A percentile compares a stretch with the other conserved stretches of the same genome.
Evolutionary conservation across 1,140 invertebrate genomes (phyloP).

Genomic region (Pogonomyrmex barbatus): DNA sequence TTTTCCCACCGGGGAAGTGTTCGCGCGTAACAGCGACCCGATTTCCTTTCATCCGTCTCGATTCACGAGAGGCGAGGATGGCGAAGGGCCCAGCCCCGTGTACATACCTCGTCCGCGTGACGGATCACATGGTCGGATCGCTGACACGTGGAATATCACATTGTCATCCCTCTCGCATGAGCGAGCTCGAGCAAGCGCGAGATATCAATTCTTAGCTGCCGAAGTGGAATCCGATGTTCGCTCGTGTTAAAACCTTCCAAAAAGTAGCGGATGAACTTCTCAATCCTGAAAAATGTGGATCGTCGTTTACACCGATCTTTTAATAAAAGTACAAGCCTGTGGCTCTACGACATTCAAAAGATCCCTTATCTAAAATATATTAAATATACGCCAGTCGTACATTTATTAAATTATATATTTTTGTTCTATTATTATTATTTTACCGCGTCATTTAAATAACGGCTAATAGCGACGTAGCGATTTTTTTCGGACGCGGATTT

Average conservation of each 20-base stretch:
- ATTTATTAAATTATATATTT: too few species aligned
- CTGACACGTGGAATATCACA: constrained; percentile 56
- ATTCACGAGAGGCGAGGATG: constrained; percentile 45
- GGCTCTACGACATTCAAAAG: neutral
- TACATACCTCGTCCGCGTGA: constrained; percentile 40
- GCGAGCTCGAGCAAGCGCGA: constrained; percentile 10
- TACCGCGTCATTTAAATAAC: neutral
- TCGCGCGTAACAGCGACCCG: constrained; percentile 62
- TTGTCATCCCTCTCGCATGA: constrained; percentile 12
- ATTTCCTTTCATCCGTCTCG: constrained; percentile 70
- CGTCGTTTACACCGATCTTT: neutral
- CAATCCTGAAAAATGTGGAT: neutral
- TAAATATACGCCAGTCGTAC: too few species aligned
- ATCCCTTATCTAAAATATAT: too few species aligned
- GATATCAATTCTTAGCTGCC: constrained; percentile 47
- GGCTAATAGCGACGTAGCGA: neutral
- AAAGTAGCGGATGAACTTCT: constrained; percentile 1
- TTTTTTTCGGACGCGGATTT: neutral
- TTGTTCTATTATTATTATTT: neutral
- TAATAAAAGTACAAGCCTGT: neutral
- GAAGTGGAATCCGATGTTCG: constrained; percentile 26
- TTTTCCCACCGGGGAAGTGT: constrained; percentile 57
- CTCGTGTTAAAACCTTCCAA: neutral
- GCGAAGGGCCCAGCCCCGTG: constrained; percentile 18
- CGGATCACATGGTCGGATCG: constrained; percentile 47